phyloP scores from a whole-genome alignment of 2,888 invertebrate genomes.

The Drosophila suboccidentalis region DNA sequence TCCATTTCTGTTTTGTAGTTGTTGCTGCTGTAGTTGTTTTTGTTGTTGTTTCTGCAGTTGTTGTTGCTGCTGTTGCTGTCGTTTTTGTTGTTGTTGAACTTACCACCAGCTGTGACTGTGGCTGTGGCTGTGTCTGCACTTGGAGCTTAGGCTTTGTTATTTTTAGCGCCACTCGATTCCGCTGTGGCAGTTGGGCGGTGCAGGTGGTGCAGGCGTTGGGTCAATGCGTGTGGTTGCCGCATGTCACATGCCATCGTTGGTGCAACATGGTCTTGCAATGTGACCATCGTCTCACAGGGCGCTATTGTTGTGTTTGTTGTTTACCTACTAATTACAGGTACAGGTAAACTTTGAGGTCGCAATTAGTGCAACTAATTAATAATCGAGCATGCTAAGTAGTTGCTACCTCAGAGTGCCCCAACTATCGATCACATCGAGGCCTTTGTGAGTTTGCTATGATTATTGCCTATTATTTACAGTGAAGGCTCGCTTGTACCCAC shows the following conservation, averaged over 20 bases:
- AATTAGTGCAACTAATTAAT: constrained; percentile 66
- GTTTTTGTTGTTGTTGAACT: constrained; percentile 24
- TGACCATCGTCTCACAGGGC: constrained; percentile 40
- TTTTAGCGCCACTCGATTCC: constrained; percentile 62
- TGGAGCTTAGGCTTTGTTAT: constrained; percentile 64
- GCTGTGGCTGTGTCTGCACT: constrained; percentile 47
- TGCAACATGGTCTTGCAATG: constrained; percentile 55
- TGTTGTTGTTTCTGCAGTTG: not conserved
- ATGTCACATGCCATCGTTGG: constrained; percentile 64
- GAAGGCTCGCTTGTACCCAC: not conserved
- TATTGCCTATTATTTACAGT: not conserved
- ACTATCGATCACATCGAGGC: constrained; percentile 10
- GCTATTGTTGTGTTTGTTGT: not conserved
- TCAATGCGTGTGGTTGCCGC: constrained; percentile 63
- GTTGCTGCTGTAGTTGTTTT: constrained; percentile 21
- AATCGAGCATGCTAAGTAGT: constrained; percentile 37
- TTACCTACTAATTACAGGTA: constrained; percentile 48
- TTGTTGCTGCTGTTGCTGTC: constrained; percentile 1
- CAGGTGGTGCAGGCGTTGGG: constrained; percentile 6
- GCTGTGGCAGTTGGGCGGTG: constrained; percentile 10
- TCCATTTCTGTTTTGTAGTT: constrained; percentile 30
- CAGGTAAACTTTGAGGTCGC: constrained; percentile 21
- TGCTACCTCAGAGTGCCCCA: constrained; percentile 3
- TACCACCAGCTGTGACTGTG: constrained; percentile 53
- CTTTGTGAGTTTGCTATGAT: not conserved